These are phyloP conservation scores for Stercorarius parasiticus DNA, from an alignment of 2,113 vertebrate species.

Conservation along the genomic window DNA sequence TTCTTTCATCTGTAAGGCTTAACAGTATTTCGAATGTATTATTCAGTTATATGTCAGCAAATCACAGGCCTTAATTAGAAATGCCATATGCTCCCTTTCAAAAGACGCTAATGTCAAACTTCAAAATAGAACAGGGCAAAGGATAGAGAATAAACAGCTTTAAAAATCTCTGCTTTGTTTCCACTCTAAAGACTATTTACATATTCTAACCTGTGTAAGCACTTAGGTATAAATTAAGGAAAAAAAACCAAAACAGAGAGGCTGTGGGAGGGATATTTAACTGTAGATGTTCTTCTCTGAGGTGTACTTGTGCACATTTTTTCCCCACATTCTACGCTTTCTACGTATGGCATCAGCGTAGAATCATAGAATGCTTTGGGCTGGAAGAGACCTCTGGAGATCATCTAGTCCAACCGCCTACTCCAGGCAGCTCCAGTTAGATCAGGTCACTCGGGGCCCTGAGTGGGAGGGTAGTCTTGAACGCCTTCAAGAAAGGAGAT, in stretches of 20 bases:
- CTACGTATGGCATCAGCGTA: background rate
- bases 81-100: slow-evolving; percentile 44
- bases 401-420: background rate
- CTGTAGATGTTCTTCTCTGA: background rate
- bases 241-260: background rate
- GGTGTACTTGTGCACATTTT: background rate
- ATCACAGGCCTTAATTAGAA: slow-evolving; percentile 51
- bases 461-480: background rate
- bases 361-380: background rate
- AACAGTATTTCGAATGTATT: slow-evolving; percentile 22
- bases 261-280: background rate
- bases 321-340: background rate
- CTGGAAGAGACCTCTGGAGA: background rate
- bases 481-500: background rate
- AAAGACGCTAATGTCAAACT: background rate
- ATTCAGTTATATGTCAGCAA: slow-evolving; percentile 43
- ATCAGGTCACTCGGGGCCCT: background rate
- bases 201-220: background rate
- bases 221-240: background rate
- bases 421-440: background rate
- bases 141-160: slow-evolving; percentile 23
- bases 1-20: slow-evolving; percentile 30
- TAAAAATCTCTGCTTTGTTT: background rate
- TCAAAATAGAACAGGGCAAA: slow-evolving; percentile 42
- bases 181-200: background rate